These are phyloP conservation scores for Armadillidium nasatum DNA, from an alignment of 1,140 invertebrate genomes.

Conservation along the genomic window DNA sequence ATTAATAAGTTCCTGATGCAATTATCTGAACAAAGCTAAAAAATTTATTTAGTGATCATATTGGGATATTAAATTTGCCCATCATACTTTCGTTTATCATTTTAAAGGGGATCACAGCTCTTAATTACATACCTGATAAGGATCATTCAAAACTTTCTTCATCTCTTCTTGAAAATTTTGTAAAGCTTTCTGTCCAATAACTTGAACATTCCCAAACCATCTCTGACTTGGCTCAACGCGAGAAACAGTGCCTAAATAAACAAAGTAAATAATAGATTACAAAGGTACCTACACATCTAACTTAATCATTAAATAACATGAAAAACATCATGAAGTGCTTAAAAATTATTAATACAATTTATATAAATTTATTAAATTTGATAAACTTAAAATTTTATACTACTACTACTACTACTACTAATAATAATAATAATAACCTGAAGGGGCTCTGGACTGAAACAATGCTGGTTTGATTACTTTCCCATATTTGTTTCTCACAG, in stretches of 20 bases:
- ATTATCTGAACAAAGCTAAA: not conserved
- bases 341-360: not conserved
- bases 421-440: conserved; percentile 56
- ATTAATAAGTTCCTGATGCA: not conserved
- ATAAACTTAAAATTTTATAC: too few species aligned
- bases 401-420: not conserved
- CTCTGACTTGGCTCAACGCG: conserved; percentile 94
- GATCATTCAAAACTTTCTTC: conserved; percentile 87
- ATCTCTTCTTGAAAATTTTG: conserved; percentile 97
- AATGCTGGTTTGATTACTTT: conserved; percentile 91
- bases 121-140: conserved; percentile 72
- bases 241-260: conserved; percentile 61
- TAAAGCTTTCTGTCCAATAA: conserved; percentile 86
- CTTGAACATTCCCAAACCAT: conserved; percentile 93
- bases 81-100: too few species aligned
- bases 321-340: not conserved
- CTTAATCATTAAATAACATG: not conserved
- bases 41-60: not conserved
- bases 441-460: conserved; percentile 82
- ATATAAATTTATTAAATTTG: not conserved
- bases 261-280: not conserved
- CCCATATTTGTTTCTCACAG: conserved; percentile 82
- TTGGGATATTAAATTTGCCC: not conserved
- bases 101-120: too few species aligned
- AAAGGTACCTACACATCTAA: not conserved